These are phyloP conservation scores for Chroicocephalus ridibundus DNA, from an alignment of 2,113 vertebrate species.

Conservation along the genomic window DNA sequence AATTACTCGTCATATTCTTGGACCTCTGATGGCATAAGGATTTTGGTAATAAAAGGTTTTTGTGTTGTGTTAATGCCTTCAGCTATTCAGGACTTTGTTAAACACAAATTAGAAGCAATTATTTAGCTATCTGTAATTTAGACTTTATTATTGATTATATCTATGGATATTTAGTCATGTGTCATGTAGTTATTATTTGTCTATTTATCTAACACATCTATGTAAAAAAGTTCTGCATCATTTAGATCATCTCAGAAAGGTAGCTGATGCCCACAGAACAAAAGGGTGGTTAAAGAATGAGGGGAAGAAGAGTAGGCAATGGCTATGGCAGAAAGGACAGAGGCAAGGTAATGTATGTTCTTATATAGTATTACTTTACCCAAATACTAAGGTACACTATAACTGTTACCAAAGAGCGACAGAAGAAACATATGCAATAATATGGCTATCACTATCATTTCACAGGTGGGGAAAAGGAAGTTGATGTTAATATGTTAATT, in stretches of 20 bases:
- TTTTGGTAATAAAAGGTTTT: background rate
- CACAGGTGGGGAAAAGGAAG: background rate
- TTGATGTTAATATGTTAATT: background rate
- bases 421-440: background rate
- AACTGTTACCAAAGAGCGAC: background rate
- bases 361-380: background rate
- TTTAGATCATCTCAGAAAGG: background rate
- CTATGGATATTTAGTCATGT: background rate
- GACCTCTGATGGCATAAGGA: background rate
- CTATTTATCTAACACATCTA: background rate
- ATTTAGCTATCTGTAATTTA: background rate
- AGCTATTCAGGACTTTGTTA: background rate
- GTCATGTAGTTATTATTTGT: background rate
- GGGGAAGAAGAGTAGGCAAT: background rate
- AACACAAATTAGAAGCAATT: background rate
- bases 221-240: background rate
- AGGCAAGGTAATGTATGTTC: rapidly evolving
- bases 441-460: background rate
- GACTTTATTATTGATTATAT: background rate
- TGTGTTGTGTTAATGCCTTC: background rate
- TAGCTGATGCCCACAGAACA: background rate
- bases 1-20: background rate
- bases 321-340: background rate
- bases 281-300: background rate
- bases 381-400: background rate